These are phyloP conservation scores for Argyrosomus japonicus DNA, from an alignment of 2,113 vertebrate genomes.

Conservation along the genomic window DNA sequence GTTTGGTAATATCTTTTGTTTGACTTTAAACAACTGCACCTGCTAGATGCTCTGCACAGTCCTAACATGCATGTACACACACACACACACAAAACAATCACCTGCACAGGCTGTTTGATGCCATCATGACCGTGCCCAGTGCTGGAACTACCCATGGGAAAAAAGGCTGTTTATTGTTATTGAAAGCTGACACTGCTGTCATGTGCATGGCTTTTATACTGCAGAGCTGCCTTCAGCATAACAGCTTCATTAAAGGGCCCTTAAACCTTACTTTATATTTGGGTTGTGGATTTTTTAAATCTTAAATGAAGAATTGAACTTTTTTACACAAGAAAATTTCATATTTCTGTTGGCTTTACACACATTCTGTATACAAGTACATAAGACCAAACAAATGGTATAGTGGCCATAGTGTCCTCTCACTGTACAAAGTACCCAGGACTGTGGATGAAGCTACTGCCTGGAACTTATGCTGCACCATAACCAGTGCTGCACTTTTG, in stretches of 20 bases:
- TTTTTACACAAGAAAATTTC: neutral
- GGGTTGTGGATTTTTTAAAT: neutral
- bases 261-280: neutral
- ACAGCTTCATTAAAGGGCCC: neutral
- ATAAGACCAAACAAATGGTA: neutral
- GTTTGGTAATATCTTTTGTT: conserved; percentile 15
- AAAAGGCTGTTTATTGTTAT: conserved; percentile 1
- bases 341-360: neutral
- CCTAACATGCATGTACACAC: neutral
- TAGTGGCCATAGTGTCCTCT: neutral
- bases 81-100: neutral
- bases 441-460: neutral
- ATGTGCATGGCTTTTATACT: neutral
- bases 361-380: neutral
- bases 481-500: conserved; percentile 11
- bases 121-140: neutral
- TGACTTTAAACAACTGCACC: conserved; percentile 4
- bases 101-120: neutral
- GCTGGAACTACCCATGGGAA: neutral
- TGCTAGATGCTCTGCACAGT: neutral
- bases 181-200: conserved; percentile 18
- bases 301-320: neutral
- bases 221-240: neutral
- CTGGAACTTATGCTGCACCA: neutral
- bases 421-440: neutral